Evolutionary conservation across 2,797 vertebrate genomes (phyloP), one percentile per base, ranked within the genome.

Genomic region (Sebastes taczanowskii): DNA sequence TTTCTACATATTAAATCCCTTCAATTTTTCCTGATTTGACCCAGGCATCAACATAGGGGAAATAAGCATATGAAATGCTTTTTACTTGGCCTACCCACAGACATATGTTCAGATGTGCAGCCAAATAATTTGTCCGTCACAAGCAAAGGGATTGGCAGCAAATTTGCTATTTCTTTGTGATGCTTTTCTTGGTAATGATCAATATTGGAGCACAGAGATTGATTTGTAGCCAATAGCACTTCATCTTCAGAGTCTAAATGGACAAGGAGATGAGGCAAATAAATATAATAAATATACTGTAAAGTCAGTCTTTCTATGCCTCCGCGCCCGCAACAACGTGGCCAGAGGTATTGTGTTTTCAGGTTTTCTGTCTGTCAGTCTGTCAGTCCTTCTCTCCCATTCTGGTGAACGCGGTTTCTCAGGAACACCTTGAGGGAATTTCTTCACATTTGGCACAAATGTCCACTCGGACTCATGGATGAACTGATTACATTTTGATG

Each of bases 1-100:
- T 73, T 81, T 79, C 60, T 53, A 16, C 35, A 53, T 58, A 61
- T 81, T 52, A 25, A 59, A 64, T 75, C 77, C 14, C 25, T 25
- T 58, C 5, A 1, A 22, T 56, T 63, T 63, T 59, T 38, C 56
- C 42, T 14, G 16, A 59, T 2, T 16, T 53, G 3, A 35, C 7
- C 64, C 6, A 35, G 42, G 46, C 60, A 52, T 22, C 7, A 64
- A 55, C 10, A 34, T 2, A 22, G 6, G 22, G 6, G 29, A 10
- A 72, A 83, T 13, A 53, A 71, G 5, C n/a, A 27, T 14, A 5
- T 52, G 46, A 7, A 22, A 32, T 35, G 1, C 1, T 61, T 46
- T 46, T 64, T 23, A 42, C 9, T 65, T 59, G 68, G 49, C 18
- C 14, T 56, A n/a, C 59, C 11, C 13, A 6, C 10, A 58, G 22